Evolutionary conservation across 2,888 invertebrate species (phyloP).

Genomic region (Chydorus sphaericus): DNA sequence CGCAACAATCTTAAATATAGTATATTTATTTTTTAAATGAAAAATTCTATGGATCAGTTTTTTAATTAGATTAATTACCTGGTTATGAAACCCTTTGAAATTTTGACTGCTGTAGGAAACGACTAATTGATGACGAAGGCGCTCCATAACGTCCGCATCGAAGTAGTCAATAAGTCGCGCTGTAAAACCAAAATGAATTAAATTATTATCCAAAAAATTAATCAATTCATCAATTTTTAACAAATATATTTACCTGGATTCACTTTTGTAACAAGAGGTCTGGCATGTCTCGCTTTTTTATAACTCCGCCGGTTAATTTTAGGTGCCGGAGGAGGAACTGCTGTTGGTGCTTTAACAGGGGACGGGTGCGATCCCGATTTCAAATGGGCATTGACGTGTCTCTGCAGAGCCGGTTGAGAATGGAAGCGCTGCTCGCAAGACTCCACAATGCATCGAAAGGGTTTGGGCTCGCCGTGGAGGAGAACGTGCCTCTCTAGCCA

Average conservation of each 20-base stretch:
- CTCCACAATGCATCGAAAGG: slow-evolving; percentile 88
- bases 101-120: slow-evolving; percentile 42
- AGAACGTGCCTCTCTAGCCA: slow-evolving; percentile 89
- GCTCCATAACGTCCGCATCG: slow-evolving; percentile 84
- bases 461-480: slow-evolving; percentile 71
- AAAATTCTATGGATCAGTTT: not conserved
- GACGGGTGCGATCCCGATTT: slow-evolving; percentile 39
- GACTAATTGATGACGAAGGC: slow-evolving; percentile 63
- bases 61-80: slow-evolving; percentile 5
- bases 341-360: no score
- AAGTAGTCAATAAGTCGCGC: slow-evolving; percentile 89
- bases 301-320: slow-evolving; percentile 74
- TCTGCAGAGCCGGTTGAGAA: slow-evolving; percentile 53
- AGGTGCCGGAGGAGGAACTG: slow-evolving; percentile 51
- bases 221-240: no score
- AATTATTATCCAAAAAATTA: no score
- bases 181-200: no score
- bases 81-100: slow-evolving; percentile 36
- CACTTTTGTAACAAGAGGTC: slow-evolving; percentile 74
- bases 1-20: slow-evolving; percentile 40
- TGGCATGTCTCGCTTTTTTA: slow-evolving; percentile 72
- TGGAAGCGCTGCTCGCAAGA: slow-evolving; percentile 54
- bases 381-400: slow-evolving; percentile 89
- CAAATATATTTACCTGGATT: no score
- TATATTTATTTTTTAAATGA: no score